Evolutionary conservation across 2,797 vertebrate species (phyloP).

Genomic region (Cirrhinus molitorella): DNA sequence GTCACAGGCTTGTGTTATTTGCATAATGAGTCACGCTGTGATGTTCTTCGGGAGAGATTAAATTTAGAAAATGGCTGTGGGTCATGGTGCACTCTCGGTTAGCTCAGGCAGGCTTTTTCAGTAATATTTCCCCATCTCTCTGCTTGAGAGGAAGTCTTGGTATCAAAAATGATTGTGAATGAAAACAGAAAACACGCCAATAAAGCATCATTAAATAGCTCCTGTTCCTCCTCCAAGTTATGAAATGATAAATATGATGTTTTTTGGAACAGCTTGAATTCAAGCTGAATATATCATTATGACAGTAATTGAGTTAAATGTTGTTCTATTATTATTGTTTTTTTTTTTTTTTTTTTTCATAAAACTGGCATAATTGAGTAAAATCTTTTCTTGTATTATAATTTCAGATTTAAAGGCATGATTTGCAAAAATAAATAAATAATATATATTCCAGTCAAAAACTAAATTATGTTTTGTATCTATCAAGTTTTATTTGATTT

Average conservation of each 20-base stretch:
- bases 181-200: slow-evolving; percentile 36
- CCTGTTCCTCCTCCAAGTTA: not conserved
- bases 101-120: slow-evolving; percentile 28
- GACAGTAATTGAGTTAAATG: not conserved
- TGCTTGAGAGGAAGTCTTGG: slow-evolving; percentile 42
- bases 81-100: slow-evolving; percentile 52
- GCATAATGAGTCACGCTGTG: slow-evolving; percentile 69
- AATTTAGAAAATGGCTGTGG: slow-evolving; percentile 73
- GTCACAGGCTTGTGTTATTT: slow-evolving; percentile 50
- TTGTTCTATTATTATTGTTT: no score
- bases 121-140: slow-evolving; percentile 43
- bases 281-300: not conserved
- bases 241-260: not conserved
- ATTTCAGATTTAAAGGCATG: not conserved
- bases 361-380: not conserved
- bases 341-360: no score
- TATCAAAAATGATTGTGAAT: slow-evolving; percentile 4
- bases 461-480: not conserved
- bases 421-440: not conserved
- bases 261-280: not conserved
- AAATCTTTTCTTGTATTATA: not conserved
- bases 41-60: slow-evolving; percentile 66
- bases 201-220: not conserved
- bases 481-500: not conserved
- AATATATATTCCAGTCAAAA: not conserved